Evolutionary conservation across 2,888 invertebrate species (phyloP), one percentile per base, ranked within the genome.

Genomic region (Pseudoips prasinana): DNA sequence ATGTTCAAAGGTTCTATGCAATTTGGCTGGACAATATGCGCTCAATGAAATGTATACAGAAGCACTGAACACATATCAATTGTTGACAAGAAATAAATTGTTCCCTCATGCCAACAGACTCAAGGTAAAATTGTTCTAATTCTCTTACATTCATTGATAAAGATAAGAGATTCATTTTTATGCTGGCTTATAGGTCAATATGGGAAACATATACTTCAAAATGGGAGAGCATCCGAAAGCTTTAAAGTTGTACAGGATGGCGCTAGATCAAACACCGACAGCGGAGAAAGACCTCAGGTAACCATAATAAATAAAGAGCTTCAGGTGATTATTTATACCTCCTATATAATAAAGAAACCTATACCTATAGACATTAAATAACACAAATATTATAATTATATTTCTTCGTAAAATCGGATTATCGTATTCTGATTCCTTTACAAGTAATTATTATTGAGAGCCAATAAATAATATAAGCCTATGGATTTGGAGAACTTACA

Each of bases 171-270:
- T 7, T 20, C n/a, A 9, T 27, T 6, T 28, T 10, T 4, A 17
- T 17, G 22, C 5, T 18, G 22, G 44, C 58, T 46, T 45, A 32
- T 36, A 88, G 88, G 87, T 88, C 0, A 99, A 99, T 76, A 98
- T 99, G 95, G 99, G 98, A 1, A 99, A 99, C 72, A 97, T 99
- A 62, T 97, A 98, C 79, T 96, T 96, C 64, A 96, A 95, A 83
- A 95, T 98, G 91, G 97, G 96, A 50, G 93, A 96, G 64, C 97
- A 95, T 68, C 94, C 95, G 7, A 97, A 98, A 85, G 98, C 99
- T 0, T 93, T 99, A 37, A 99, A 99, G 89, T 94, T 98, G 90
- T 99, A 98, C 73, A 92, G 98, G 58, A 99, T 99, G 99, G 98
- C 99, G 0, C 90, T 99, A 47, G 99, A 99, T 83, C 99, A 99